These are phyloP conservation scores for Tachuris rubrigastra DNA, from an alignment of 2,113 vertebrate species.

Conservation along the genomic window DNA sequence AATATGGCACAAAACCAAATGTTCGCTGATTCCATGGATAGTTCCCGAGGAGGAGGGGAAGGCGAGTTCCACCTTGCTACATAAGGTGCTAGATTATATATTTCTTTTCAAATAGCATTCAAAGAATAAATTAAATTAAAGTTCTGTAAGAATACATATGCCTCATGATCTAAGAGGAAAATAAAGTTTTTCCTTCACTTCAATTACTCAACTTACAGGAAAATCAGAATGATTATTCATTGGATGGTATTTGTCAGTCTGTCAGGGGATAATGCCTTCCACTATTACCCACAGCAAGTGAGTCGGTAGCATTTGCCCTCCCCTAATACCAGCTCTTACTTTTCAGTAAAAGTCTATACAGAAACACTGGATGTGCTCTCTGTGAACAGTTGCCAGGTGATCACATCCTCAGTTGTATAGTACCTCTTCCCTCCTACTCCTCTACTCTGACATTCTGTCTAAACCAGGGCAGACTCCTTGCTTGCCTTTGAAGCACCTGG, in stretches of 20 bases:
- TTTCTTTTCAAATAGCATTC: background rate
- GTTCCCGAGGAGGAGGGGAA: background rate
- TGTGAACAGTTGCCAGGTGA: background rate
- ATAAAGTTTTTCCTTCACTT: background rate
- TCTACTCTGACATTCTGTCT: background rate
- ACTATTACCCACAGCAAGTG: background rate
- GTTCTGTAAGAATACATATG: background rate
- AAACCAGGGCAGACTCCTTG: background rate
- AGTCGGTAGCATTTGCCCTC: background rate
- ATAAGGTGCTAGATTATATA: background rate
- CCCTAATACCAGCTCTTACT: background rate
- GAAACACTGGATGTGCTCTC: background rate
- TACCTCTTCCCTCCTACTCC: background rate
- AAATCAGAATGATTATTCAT: background rate
- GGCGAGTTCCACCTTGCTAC: background rate
- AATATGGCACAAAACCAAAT: background rate
- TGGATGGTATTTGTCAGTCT: background rate
- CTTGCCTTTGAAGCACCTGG: constrained; percentile 10
- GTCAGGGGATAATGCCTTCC: background rate
- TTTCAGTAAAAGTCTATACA: background rate
- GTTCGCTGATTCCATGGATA: background rate
- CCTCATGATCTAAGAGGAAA: background rate
- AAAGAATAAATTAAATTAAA: background rate
- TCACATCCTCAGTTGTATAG: background rate
- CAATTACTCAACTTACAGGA: background rate